Evolutionary conservation across 2,113 vertebrate species (phyloP), one percentile per base, ranked within the genome.

Genomic region (Triplophysa dalaica): DNA sequence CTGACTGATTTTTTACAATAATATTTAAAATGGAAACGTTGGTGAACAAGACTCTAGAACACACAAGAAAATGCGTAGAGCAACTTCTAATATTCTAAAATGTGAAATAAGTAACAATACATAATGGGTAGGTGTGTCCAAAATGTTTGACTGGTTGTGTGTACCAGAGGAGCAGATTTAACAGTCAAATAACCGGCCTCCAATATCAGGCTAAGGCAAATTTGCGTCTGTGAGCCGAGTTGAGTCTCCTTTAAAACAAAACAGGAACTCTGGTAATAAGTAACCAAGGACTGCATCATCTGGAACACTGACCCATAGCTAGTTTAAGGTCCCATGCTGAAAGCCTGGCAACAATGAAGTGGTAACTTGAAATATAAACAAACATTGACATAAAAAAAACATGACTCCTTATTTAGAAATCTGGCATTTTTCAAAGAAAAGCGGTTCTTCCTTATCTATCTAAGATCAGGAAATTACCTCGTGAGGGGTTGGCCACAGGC

Each of bases 401-500:
- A 21, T 21, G 64, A 21, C n/a, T 66, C 33, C 2, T 70, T 56
- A 33, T 50, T 22, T 4, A 70, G 19, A 16, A 16, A 54, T 29
- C 12, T 70, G 9, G 10, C 22, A 22, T 10, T 56, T 60, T 50
- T 65, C n/a, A 54, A 52, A 29, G 60, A 19, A 72, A 13, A 22
- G 63, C 26, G 21, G 64, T 5, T 21, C n/a, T 61, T 58, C 26
- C 26, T 73, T 70, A 79, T 79, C 77, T 19, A 45, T 62, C 70
- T 17, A 41, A 17, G 29, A 79, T 79, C 62, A 70, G 65, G 70
- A 75, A 79, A 68, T 67, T 38, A 78, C 75, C 33, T 24, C n/a
- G 41, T 21, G 54, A 21, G 54, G 54, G n/a, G 8, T 33, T 41
- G 10, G 75, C 33, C 45, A 50, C 2, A 48, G 24, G 24, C 63